Evolutionary conservation across 2,797 vertebrate genomes (phyloP).

Genomic region (Poliocrania exsul): DNA sequence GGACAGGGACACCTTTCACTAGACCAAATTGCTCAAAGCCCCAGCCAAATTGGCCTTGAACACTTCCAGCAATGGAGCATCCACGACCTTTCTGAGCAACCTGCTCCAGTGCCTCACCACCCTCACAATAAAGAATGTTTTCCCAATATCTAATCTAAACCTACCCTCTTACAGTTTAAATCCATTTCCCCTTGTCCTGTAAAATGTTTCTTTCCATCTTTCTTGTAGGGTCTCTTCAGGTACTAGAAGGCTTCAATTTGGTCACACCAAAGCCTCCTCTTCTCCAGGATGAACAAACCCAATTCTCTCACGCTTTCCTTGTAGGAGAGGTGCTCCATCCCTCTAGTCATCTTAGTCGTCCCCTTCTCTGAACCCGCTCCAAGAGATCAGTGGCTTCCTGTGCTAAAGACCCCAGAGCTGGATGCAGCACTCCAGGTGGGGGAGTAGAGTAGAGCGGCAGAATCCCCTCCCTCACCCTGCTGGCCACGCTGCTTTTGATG

Average conservation of each 20-base stretch:
- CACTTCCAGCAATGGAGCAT: not conserved
- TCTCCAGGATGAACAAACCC: not conserved
- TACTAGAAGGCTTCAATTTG: fast-evolving
- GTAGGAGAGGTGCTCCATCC: fast-evolving
- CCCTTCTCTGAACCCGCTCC: not conserved
- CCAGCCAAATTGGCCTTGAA: not conserved
- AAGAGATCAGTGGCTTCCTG: too few species aligned
- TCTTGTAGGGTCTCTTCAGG: not conserved
- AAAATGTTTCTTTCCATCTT: not conserved
- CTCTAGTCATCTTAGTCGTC: not conserved
- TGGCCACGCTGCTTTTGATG: fast-evolving
- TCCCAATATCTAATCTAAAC: not conserved
- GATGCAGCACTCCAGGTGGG: not conserved
- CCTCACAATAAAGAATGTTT: not conserved
- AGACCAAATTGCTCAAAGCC: not conserved
- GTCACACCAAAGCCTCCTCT: not conserved
- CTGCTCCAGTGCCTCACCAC: not conserved
- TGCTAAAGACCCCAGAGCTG: not conserved
- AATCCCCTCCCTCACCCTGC: fast-evolving
- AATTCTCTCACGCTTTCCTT: not conserved
- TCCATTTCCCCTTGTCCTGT: not conserved
- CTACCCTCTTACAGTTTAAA: not conserved
- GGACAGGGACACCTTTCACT: not conserved
- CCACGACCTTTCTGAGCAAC: not conserved
- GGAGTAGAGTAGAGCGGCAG: not conserved